Evolutionary conservation across 2,113 vertebrate genomes (phyloP).

Genomic region (Ptilonorhynchus violaceus): DNA sequence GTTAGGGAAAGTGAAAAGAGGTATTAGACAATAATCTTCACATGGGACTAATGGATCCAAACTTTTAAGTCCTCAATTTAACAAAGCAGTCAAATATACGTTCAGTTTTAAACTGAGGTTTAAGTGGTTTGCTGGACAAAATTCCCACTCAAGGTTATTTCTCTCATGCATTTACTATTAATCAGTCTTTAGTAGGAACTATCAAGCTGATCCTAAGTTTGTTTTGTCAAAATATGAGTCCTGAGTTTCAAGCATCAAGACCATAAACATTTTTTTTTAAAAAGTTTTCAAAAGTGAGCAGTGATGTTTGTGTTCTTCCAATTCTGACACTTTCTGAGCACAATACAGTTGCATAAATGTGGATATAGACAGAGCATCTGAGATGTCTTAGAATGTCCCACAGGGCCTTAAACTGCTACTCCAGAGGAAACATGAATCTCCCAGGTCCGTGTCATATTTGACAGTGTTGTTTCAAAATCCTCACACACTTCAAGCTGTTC

Average conservation of each 20-base stretch:
- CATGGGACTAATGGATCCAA: background rate
- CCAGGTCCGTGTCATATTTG: background rate
- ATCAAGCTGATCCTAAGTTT: background rate
- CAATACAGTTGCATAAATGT: background rate
- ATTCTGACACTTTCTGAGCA: background rate
- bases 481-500: background rate
- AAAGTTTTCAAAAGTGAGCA: background rate
- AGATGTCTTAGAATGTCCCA: background rate
- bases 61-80: background rate
- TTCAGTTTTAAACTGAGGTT: background rate
- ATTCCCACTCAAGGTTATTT: background rate
- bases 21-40: background rate
- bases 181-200: background rate
- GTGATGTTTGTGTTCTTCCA: background rate
- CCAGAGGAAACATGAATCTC: background rate
- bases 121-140: background rate
- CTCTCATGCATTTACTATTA: background rate
- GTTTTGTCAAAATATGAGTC: background rate
- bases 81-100: background rate
- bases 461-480: background rate
- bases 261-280: background rate
- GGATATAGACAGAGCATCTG: background rate
- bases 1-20: background rate
- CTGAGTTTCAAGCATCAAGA: accelerated
- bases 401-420: background rate